Evolutionary conservation across 23 tunicate species (phyloP), one percentile per base, ranked within the genome.

Genomic region (Trididemnum nubilum): DNA sequence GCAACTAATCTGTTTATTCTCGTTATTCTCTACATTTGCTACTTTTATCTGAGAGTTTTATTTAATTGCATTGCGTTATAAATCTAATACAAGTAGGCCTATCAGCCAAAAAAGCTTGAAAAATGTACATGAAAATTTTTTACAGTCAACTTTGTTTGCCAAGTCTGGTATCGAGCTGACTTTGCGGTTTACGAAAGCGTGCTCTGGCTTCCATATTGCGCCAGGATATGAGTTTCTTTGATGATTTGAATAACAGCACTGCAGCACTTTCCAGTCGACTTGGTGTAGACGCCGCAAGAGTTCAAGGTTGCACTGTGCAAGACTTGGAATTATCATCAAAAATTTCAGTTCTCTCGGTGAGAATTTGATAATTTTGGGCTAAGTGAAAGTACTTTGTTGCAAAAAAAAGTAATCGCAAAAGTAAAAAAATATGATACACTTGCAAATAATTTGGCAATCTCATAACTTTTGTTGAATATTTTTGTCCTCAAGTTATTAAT

Each of bases 101-200:
- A n/a, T n/a, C n/a, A n/a, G n/a, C n/a, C n/a, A n/a, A n/a, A n/a
- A n/a, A n/a, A n/a, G n/a, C n/a, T n/a, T 44, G 9, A 9, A 44
- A 44, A 7, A 15, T 44, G 54, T 15, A 15, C 9, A 44, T 44
- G 54, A 44, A 44, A 44, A 7, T 61, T 15, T 33, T 4, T 67
- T 67, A 31, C 34, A 88, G 93, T 73, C 83, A 31, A 76, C 87
- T 51, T 25, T 91, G 39, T 91, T 87, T 64, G 81, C 92, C 19
- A 87, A 87, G 38, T 78, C 92, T 73, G 97, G 97, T 2, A 89
- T 81, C 63, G 86, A 78, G 58, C 36, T 91, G 75, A 91, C 97
- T 7, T 36, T 81, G 25, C 83, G 97, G 2, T 60, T n/a, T 87
- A 25, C 69, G 92, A 2, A 51, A 75, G 31, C 71, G 37, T 31